Percentiles rank a stretch among this genome's conserved stretches.
phyloP scores from a whole-genome alignment of 2,797 vertebrate species.

The Dallia pectoralis region DNA sequence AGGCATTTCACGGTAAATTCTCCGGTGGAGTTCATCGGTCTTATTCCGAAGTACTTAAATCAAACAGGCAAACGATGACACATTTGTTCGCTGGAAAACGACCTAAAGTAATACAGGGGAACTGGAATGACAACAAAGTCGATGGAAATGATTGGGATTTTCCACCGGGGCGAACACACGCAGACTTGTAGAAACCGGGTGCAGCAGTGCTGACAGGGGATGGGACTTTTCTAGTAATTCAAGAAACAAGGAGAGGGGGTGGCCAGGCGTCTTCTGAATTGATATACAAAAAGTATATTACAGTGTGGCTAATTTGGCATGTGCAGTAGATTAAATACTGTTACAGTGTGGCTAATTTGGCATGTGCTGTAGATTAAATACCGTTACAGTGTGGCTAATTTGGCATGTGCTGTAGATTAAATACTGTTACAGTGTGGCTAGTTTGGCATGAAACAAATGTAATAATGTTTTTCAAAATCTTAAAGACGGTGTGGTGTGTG shows the following conservation, averaged over 20 bases:
- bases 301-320: neutral
- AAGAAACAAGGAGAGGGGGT: neutral
- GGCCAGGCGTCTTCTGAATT: slow-evolving; percentile 17
- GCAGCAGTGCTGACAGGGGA: no score
- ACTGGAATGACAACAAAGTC: neutral
- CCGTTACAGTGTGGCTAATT: neutral
- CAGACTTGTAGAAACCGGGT: neutral
- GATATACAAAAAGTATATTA: neutral
- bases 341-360: neutral
- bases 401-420: neutral
- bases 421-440: neutral
- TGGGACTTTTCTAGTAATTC: neutral
- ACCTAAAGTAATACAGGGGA: neutral
- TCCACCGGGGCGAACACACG: neutral
- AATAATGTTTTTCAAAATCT: no score
- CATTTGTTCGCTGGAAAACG: neutral
- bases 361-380: no score
- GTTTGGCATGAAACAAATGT: neutral
- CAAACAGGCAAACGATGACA: neutral
- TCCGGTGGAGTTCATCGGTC: neutral
- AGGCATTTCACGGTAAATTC: neutral
- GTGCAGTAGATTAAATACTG: no score
- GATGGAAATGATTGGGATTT: neutral
- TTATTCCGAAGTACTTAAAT: neutral
- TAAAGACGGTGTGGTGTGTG: no score